Conservation (phyloP, 2,113 vertebrate species). For the Planiliza haematocheilus region DNA sequence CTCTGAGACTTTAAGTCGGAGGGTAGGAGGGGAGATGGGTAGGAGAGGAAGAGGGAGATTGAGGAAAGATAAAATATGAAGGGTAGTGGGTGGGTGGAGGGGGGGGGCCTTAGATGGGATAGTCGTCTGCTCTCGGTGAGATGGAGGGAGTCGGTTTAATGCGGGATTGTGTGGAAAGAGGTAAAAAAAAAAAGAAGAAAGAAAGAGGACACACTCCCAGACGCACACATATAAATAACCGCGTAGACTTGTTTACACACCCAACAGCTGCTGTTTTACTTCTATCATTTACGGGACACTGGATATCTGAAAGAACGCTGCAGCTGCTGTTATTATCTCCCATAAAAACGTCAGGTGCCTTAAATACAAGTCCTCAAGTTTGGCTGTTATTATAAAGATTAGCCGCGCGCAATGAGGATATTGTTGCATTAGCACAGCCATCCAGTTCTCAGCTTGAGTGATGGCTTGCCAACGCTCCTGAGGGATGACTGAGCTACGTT, state of each 20-base stretch:
- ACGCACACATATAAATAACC: conserved; percentile 56
- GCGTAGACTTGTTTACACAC: conserved; percentile 59
- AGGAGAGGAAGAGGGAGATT: conserved; percentile 58
- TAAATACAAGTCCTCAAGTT: conserved; percentile 36
- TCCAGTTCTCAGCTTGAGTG: conserved; percentile 65
- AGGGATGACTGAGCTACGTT: conserved; percentile 65
- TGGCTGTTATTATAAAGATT: conserved; percentile 46
- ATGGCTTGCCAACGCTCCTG: conserved; percentile 66
- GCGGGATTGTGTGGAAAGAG: conserved; percentile 23
- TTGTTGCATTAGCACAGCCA: conserved; percentile 50
- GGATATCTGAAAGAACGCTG: conserved; percentile 31
- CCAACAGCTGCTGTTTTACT: conserved; percentile 64
- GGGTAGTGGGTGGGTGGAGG: no score
- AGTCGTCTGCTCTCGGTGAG: conserved; percentile 59
- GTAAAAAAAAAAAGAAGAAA: conserved; percentile 17
- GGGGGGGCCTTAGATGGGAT: conserved; percentile 51
- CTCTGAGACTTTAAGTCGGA: conserved; percentile 68
- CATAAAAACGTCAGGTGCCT: conserved; percentile 44
- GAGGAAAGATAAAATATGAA: conserved; percentile 66
- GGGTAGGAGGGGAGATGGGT: conserved; percentile 46
- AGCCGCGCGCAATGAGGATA: conserved; percentile 53
- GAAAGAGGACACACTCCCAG: neutral
- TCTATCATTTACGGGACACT: conserved; percentile 46
- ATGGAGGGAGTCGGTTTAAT: conserved; percentile 50
- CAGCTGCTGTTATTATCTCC: conserved; percentile 47